These are phyloP conservation scores for Himalopsyche kuldschensis DNA, from an alignment of 2,888 invertebrate species.

Conservation along the genomic window DNA sequence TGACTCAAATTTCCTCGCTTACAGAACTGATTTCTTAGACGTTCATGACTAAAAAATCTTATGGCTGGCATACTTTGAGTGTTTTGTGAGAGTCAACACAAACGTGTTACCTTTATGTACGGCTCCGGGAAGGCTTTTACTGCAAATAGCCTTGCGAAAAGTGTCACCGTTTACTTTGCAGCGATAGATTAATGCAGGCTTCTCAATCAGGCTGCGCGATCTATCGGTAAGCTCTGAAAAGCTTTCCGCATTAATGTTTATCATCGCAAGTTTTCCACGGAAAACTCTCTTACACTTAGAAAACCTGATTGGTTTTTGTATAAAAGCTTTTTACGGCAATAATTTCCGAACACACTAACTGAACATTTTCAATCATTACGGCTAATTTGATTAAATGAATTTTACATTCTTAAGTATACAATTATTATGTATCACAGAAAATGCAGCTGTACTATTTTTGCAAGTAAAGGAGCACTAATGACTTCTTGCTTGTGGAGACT, in stretches of 20 bases:
- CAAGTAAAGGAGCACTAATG: too few species aligned
- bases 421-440: too few species aligned
- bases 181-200: slow-evolving; percentile 17
- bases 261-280: neutral
- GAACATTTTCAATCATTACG: too few species aligned
- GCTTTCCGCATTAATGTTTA: slow-evolving; percentile 5
- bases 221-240: slow-evolving; percentile 11
- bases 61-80: neutral
- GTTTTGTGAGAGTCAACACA: neutral
- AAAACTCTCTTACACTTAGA: neutral
- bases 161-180: neutral
- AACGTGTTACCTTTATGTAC: neutral
- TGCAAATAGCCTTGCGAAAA: neutral
- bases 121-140: neutral
- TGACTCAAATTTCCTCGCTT: too few species aligned
- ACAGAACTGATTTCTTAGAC: too few species aligned
- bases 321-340: too few species aligned
- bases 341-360: too few species aligned
- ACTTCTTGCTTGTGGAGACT: too few species aligned
- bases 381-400: too few species aligned
- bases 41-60: neutral
- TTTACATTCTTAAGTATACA: too few species aligned
- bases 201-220: slow-evolving; percentile 14
- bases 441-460: too few species aligned
- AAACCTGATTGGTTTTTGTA: neutral